These are phyloP conservation scores for Cydia fagiglandana DNA, from an alignment of 1,140 invertebrate genomes.

Conservation along the genomic window DNA sequence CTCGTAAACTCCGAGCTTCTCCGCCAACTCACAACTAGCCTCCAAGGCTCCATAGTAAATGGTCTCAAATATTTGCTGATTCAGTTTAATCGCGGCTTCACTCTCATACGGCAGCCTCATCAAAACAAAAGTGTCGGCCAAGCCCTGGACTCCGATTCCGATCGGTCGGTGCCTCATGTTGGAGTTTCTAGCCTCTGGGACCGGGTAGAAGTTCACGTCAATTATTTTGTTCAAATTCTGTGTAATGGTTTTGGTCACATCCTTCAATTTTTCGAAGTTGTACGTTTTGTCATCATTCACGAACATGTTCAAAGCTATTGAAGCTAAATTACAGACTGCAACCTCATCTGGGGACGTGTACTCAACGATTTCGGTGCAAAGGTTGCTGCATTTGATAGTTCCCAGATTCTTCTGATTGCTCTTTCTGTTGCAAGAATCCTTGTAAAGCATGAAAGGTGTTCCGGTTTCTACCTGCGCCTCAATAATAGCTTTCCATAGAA, in stretches of 20 bases:
- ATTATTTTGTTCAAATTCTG: conserved; percentile 98
- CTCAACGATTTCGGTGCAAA: conserved; percentile 99
- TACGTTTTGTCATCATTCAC: conserved; percentile 89
- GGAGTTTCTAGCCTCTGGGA: conserved; percentile 92
- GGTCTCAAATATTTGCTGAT: conserved; percentile 98
- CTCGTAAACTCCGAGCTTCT: conserved; percentile 92
- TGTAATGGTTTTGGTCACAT: conserved; percentile 94
- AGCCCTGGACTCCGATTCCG: conserved; percentile 96
- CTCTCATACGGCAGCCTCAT: conserved; percentile 97
- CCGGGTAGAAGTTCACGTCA: conserved; percentile 97
- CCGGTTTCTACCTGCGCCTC: conserved; percentile 99
- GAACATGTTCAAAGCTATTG: conserved; percentile 98
- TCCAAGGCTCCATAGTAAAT: conserved; percentile 98
- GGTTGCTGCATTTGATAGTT: conserved; percentile 98
- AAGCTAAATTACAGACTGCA: conserved; percentile 99
- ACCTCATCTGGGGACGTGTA: conserved; percentile 96
- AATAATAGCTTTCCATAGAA: conserved; percentile 96
- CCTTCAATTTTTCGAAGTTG: conserved; percentile 94
- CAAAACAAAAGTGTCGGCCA: conserved; percentile 97
- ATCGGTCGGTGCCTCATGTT: conserved; percentile 97
- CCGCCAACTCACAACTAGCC: conserved; percentile 96
- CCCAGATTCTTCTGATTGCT: conserved; percentile 99
- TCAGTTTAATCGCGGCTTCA: conserved; percentile 91
- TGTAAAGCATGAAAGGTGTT: conserved; percentile 98
- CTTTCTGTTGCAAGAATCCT: conserved; percentile 98